Evolutionary conservation across 2,113 vertebrate species (phyloP), one percentile per base, ranked within the genome.

Genomic region (Rissa tridactyla): DNA sequence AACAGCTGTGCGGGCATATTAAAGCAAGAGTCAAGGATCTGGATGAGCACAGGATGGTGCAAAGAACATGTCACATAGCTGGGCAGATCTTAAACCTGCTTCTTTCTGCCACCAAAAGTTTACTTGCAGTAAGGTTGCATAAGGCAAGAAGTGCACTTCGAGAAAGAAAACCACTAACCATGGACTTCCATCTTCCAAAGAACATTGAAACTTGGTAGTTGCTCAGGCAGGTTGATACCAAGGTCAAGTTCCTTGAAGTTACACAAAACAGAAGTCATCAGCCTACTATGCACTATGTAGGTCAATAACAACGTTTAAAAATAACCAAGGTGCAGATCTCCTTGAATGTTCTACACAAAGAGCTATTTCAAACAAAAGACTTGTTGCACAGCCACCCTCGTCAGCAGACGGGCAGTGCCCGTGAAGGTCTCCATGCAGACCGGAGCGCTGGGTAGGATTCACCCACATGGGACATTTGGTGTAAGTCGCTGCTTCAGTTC

Each of bases 141-240:
- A 83, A 87, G 69, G 51, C 54, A 93, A 79, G 60, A 82, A 54
- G 34, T 0, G 15, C 4, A 11, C 20, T 84, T 54, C 23, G 42
- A 90, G 62, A 77, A 73, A 75, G 72, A 92, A 95, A 96, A 82
- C 91, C 92, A 88, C 91, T 83, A 91, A 95, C 87, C 84, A 89
- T 4, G 0, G 54, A 42, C 70, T 94, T 81, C 70, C 62, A 86
- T 51, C 51, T 94, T 79, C 85, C 79, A 88, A 70, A 66, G 78
- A 70, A 19, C 5, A 0, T 15, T 42, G 65, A 69, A 76, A 8
- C 51, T 38, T 9, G 0, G 26, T 44, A 57, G 49, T 3, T 76
- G 46, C 65, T 76, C 65, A 21, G 36, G 29, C 65, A 62, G 69
- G 65, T 3, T 20, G 13, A 54, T 25, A 47, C 20, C 30, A 46